A percentile compares a stretch with the other conserved stretches of the same genome.
Conservation (phyloP, 2,888 invertebrate genomes). For the Hypolimnas misippus region DNA sequence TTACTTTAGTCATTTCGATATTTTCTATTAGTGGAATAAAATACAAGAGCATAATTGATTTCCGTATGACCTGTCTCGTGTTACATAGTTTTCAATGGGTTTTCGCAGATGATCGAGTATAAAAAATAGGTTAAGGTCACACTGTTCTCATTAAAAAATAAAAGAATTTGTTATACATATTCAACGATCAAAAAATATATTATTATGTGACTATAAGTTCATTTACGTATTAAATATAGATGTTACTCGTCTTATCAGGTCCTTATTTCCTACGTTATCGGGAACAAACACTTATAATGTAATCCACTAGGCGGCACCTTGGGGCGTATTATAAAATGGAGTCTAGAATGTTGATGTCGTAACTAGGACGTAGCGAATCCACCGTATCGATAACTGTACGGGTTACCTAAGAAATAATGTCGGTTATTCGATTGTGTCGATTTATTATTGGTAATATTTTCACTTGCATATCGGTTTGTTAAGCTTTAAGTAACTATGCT, state of each 20-base stretch:
- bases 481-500: too few species aligned
- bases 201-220: not conserved
- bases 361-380: slow-evolving; percentile 26
- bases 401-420: slow-evolving; percentile 14
- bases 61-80: too few species aligned
- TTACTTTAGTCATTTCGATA: too few species aligned
- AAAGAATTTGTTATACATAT: too few species aligned
- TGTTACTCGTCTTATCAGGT: not conserved
- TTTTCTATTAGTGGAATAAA: too few species aligned
- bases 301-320: slow-evolving; percentile 7
- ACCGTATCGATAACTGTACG: slow-evolving; percentile 14
- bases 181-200: too few species aligned
- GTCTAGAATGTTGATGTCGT: slow-evolving; percentile 8
- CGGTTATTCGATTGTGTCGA: not conserved
- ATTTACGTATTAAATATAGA: not conserved
- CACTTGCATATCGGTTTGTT: not conserved
- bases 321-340: slow-evolving; percentile 13
- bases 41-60: too few species aligned
- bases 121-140: too few species aligned
- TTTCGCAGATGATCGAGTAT: too few species aligned
- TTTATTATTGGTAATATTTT: not conserved
- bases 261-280: not conserved
- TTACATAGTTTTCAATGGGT: too few species aligned
- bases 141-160: too few species aligned
- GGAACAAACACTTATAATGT: not conserved